Conservation (phyloP, 2,888 invertebrate genomes). For the Microctonus aethiopoides region DNA sequence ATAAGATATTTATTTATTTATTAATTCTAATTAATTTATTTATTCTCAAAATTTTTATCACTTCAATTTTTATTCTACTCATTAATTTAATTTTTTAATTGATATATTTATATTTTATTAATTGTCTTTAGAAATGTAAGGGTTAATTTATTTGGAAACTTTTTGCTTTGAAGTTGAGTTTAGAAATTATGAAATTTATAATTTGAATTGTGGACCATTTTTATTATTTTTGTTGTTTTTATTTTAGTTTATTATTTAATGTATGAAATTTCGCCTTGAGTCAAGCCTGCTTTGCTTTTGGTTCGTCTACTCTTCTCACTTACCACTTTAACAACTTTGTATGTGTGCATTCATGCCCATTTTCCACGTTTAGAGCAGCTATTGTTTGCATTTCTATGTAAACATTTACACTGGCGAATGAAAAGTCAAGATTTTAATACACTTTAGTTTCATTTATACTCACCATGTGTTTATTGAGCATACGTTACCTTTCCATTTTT, state of each 20-base stretch:
- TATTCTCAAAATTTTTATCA: neutral
- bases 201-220: too few relatives aligned
- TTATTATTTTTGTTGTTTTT: too few relatives aligned
- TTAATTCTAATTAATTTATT: neutral
- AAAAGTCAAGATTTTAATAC: neutral
- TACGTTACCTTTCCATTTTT: too few relatives aligned
- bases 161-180: too few relatives aligned
- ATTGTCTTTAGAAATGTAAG: too few relatives aligned
- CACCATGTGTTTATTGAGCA: too few relatives aligned
- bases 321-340: neutral
- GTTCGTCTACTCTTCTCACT: neutral
- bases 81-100: too few relatives aligned
- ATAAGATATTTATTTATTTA: neutral
- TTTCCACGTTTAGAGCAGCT: constrained; percentile 10
- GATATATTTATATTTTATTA: too few relatives aligned
- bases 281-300: neutral
- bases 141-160: neutral
- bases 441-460: too few relatives aligned
- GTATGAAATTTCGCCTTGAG: neutral
- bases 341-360: neutral
- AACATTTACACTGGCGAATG: constrained; percentile 6
- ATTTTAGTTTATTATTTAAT: neutral
- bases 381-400: constrained; percentile 19
- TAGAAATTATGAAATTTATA: too few relatives aligned
- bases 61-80: too few relatives aligned